phyloP scores from a whole-genome alignment of 2,888 invertebrate genomes.

The Villa cingulata region DNA sequence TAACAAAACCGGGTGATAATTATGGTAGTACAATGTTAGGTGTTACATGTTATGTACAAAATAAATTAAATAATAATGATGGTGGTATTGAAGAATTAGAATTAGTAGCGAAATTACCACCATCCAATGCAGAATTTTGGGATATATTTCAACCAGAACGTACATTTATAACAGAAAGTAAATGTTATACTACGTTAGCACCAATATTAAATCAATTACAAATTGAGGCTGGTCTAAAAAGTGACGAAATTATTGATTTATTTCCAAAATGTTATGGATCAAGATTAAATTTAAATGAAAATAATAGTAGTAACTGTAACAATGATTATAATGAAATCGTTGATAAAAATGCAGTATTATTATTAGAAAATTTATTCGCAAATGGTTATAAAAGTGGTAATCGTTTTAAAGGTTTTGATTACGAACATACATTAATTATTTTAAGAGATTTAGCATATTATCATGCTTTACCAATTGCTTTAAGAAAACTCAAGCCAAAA shows the following conservation, averaged over 20 bases:
- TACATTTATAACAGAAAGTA: constrained; percentile 44
- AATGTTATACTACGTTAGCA: constrained; percentile 39
- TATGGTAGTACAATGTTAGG: constrained; percentile 47
- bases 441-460: constrained; percentile 41
- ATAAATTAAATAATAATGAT: constrained; percentile 13
- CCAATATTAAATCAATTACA: constrained; percentile 40
- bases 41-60: constrained; percentile 27
- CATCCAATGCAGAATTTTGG: constrained; percentile 40
- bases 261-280: constrained; percentile 43
- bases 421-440: constrained; percentile 37
- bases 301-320: neutral
- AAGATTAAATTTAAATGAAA: constrained; percentile 32
- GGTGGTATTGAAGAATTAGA: constrained; percentile 29
- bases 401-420: constrained; percentile 39
- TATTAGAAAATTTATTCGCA: constrained; percentile 43
- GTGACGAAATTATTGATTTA: constrained; percentile 34
- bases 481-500: constrained; percentile 37
- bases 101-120: constrained; percentile 44
- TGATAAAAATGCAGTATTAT: constrained; percentile 43
- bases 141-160: constrained; percentile 41
- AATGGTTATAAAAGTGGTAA: constrained; percentile 40
- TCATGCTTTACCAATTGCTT: constrained; percentile 44
- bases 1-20: constrained; percentile 46
- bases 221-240: constrained; percentile 34
- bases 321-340: constrained; percentile 23